Percentiles rank a stretch among this genome's conserved stretches.
Evolutionary conservation across 53 echinoderm and acorn worm genomes (phyloP).

Genomic region (Pentamera pediparva): DNA sequence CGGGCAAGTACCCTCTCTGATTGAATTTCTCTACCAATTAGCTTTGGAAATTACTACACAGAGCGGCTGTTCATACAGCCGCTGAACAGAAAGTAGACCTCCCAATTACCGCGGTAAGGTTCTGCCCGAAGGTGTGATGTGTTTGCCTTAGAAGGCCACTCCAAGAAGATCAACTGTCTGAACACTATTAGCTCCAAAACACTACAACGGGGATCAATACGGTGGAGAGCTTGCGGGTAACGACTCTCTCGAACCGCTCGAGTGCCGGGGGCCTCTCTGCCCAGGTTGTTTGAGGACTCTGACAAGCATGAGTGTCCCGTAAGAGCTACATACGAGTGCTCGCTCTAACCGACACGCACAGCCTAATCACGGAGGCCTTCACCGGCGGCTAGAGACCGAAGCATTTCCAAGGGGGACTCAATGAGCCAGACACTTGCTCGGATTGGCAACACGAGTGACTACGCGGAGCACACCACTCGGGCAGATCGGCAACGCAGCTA

Average conservation of each 20-base stretch:
- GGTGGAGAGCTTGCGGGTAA: conserved; percentile 22
- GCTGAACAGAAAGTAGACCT: not conserved
- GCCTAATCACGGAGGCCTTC: conserved; percentile 25
- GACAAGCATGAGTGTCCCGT: conserved; percentile 22
- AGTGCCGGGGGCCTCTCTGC: conserved; percentile 32
- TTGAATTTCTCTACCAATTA: too few species aligned
- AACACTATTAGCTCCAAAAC: conserved; percentile 38
- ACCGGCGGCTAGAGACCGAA: conserved; percentile 12
- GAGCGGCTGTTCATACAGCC: too few species aligned
- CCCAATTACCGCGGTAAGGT: not conserved
- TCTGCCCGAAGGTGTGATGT: conserved; percentile 15
- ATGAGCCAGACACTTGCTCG: too few species aligned
- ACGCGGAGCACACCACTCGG: too few species aligned
- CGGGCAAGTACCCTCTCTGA: too few species aligned
- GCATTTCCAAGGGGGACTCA: too few species aligned
- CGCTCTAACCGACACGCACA: conserved; percentile 21
- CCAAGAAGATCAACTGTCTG: conserved; percentile 38
- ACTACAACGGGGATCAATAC: conserved; percentile 36
- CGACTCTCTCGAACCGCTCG: conserved; percentile 17
- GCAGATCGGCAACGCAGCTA: conserved; percentile 32
- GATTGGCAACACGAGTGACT: too few species aligned
- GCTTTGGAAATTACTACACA: too few species aligned
- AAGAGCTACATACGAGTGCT: conserved; percentile 1
- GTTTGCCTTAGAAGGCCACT: conserved; percentile 25
- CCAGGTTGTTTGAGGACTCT: conserved; percentile 22